phyloP scores from a whole-genome alignment of 92 coral and sea anemone species.

The Metridium senile region DNA sequence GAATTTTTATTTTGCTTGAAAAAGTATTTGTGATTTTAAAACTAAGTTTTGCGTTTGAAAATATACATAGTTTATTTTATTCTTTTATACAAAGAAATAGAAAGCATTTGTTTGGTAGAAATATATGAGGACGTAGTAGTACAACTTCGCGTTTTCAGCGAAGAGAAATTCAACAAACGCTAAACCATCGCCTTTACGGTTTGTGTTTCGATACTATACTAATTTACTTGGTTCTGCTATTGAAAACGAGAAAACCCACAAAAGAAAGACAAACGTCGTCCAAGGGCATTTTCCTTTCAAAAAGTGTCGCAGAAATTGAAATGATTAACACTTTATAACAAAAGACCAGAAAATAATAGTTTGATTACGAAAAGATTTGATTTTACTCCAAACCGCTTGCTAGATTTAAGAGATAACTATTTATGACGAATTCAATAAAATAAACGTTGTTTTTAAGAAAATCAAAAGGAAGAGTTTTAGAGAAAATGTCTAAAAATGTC shows the following conservation, averaged over 20 bases:
- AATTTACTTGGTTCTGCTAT: background rate
- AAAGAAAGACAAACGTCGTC: background rate
- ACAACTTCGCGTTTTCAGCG: background rate
- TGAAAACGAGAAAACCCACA: conserved; percentile 16
- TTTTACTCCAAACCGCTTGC: no score
- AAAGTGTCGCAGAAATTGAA: conserved; percentile 1
- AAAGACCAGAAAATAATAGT: background rate
- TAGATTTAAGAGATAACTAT: no score
- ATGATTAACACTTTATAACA: background rate
- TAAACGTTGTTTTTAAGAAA: no score
- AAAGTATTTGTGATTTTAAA: no score
- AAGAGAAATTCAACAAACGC: background rate
- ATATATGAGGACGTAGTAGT: background rate
- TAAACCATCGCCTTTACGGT: background rate
- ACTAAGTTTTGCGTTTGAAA: no score
- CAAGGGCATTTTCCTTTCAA: conserved; percentile 14
- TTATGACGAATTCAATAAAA: background rate
- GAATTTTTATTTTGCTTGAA: no score
- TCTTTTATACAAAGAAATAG: no score
- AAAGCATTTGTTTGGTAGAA: background rate
- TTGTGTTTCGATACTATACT: background rate
- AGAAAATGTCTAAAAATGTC: background rate
- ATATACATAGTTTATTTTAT: no score
- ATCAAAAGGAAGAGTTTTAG: no score
- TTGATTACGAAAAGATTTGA: background rate